Evolutionary conservation across 2,888 invertebrate genomes (phyloP).

Genomic region (Pterostichus niger): DNA sequence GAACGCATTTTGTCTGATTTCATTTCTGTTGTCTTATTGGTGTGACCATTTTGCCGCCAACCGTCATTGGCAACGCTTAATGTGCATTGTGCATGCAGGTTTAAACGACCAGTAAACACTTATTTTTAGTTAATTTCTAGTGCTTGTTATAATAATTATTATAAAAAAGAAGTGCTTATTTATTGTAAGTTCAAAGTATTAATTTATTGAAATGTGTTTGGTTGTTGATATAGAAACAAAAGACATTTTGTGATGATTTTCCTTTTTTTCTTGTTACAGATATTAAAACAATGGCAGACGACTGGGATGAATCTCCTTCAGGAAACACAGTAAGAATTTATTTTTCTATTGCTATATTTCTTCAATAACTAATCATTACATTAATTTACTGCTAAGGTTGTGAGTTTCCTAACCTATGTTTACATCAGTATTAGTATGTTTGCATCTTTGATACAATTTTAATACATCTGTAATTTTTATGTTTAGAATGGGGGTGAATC

Average conservation of each 20-base stretch:
- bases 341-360: constrained; percentile 69
- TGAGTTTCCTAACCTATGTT: background rate
- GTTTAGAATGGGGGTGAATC: constrained; percentile 75
- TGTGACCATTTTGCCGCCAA: constrained; percentile 30
- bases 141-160: background rate
- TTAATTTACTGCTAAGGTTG: background rate
- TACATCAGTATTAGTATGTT: background rate
- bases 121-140: background rate
- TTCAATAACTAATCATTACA: too few relatives aligned
- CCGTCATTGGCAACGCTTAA: background rate
- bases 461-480: background rate
- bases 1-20: background rate
- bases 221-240: constrained; percentile 2
- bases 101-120: constrained; percentile 1
- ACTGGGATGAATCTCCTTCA: constrained; percentile 78
- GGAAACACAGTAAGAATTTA: constrained; percentile 12
- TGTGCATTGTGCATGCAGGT: constrained; percentile 31
- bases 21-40: constrained; percentile 13
- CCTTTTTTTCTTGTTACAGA: constrained; percentile 34
- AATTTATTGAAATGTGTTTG: background rate
- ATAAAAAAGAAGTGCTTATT: background rate
- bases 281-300: constrained; percentile 78
- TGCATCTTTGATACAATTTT: background rate
- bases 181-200: background rate
- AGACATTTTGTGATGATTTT: constrained; percentile 41